A percentile compares a stretch with the other conserved stretches of the same genome.
Evolutionary conservation across 2,888 invertebrate species (phyloP).

Genomic region (Parnassius orleans): DNA sequence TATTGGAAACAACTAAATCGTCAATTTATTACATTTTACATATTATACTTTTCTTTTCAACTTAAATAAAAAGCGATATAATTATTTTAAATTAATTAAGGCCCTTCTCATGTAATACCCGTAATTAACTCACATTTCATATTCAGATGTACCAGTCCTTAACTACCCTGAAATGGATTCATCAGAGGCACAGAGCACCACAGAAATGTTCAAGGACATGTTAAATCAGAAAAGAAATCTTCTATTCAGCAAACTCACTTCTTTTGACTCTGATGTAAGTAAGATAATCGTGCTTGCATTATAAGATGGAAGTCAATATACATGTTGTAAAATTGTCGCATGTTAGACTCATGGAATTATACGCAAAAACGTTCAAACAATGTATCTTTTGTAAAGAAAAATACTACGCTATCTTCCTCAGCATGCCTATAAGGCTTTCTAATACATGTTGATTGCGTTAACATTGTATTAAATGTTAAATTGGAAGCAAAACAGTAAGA

Average conservation of each 20-base stretch:
- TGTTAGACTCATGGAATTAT: slow-evolving; percentile 36
- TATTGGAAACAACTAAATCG: too few relatives aligned
- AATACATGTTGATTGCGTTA: slow-evolving; percentile 1
- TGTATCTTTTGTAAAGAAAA: slow-evolving; percentile 5
- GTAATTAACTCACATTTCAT: slow-evolving; percentile 9
- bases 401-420: slow-evolving; percentile 1
- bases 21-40: too few relatives aligned
- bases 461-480: background rate
- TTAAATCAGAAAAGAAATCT: slow-evolving; percentile 95
- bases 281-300: slow-evolving; percentile 30
- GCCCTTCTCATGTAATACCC: too few relatives aligned
- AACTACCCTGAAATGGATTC: slow-evolving; percentile 84
- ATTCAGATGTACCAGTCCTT: slow-evolving; percentile 76
- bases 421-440: slow-evolving; percentile 22
- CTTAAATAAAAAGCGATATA: too few relatives aligned
- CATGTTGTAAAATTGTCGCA: slow-evolving; percentile 51
- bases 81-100: too few relatives aligned
- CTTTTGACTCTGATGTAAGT: slow-evolving; percentile 95
- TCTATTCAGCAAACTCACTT: slow-evolving; percentile 91
- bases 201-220: slow-evolving; percentile 97
- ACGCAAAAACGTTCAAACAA: background rate
- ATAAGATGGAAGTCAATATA: slow-evolving; percentile 23
- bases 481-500: background rate
- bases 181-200: slow-evolving; percentile 87
- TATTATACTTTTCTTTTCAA: too few relatives aligned